Evolutionary conservation across 2,113 vertebrate species (phyloP), one percentile per base, ranked within the genome.

Genomic region (Capricornis sumatraensis): DNA sequence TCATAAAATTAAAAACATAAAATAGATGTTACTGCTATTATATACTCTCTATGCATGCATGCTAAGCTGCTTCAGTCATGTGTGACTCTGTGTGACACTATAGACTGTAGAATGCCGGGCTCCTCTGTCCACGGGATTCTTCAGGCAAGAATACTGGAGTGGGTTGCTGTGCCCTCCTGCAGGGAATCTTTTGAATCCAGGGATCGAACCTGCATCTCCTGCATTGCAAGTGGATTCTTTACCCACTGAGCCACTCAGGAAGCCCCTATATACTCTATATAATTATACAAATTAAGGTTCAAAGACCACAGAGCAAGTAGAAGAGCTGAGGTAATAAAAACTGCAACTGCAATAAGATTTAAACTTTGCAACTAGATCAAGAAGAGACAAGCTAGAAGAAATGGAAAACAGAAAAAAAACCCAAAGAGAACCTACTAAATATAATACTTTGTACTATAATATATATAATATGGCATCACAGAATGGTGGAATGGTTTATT

Each of bases 341-440:
- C 47, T 71, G 47, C 88, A 92, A n/a, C 21, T 82, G 88, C 1
- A 87, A 78, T 89, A 79, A 88, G 60, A 94, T 91, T 91, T 95
- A 78, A 95, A 91, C 47, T 94, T 97, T 82, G 23, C 85, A 97
- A 95, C 53, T 95, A 96, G 71, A 17, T 64, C 78, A 91, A 85
- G 52, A 96, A 96, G 40, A 86, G 21, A 82, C 47, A 89, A 33
- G 60, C 78, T 33, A 87, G n/a, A 96, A 81, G n/a, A 97, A 91
- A 97, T 71, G 47, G 36, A 92, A 94, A 97, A 52, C 25, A 85
- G 16, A 89, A 60, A 96, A 96, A 95, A 95, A 92, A 60, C 4
- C 13, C 71, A 83, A 74, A 94, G 55, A 97, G 30, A 91, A 85
- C 9, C 13, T 92, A 83, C 36, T 50, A 76, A 55, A 71, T 50